These are phyloP conservation scores for Mola mola DNA, from an alignment of 2,113 vertebrate genomes.

Conservation along the genomic window DNA sequence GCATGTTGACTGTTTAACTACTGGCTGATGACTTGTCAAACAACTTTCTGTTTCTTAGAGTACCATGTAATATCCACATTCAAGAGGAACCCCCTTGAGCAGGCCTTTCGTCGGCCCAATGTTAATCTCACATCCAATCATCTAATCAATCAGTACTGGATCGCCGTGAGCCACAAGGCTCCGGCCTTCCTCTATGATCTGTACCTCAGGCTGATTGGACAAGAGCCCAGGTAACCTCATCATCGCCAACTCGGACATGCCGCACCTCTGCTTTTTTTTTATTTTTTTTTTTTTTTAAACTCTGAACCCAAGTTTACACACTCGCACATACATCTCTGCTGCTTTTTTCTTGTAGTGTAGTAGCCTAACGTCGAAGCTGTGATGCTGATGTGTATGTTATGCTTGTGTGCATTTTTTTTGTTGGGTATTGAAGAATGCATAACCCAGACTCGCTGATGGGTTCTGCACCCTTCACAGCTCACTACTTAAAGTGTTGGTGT, in stretches of 20 bases:
- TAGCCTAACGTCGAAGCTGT: constrained; percentile 35
- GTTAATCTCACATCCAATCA: constrained; percentile 99
- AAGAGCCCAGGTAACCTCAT: constrained; percentile 97
- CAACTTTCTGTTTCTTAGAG: constrained; percentile 95
- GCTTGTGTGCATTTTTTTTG: constrained; percentile 58
- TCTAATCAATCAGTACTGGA: constrained; percentile 99
- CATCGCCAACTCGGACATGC: constrained; percentile 50
- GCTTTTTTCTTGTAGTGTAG: constrained; percentile 40
- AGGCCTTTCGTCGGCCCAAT: constrained; percentile 99
- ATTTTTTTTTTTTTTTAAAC: no score
- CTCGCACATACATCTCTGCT: constrained; percentile 22
- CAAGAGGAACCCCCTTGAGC: constrained; percentile 99
- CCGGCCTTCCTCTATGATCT: constrained; percentile 99
- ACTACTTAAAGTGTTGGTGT: constrained; percentile 11
- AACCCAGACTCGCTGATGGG: constrained; percentile 62
- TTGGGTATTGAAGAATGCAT: constrained; percentile 60
- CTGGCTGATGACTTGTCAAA: constrained; percentile 66
- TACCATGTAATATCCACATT: constrained; percentile 99
- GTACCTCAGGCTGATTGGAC: constrained; percentile 99
- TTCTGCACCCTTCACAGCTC: constrained; percentile 72
- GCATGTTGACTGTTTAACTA: background rate
- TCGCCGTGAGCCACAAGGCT: constrained; percentile 99
- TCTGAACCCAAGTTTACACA: background rate
- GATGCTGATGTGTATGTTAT: constrained; percentile 35
- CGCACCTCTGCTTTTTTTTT: constrained; percentile 13